Conservation (phyloP, 2,797 vertebrate genomes). For the Acanthornis magna region DNA sequence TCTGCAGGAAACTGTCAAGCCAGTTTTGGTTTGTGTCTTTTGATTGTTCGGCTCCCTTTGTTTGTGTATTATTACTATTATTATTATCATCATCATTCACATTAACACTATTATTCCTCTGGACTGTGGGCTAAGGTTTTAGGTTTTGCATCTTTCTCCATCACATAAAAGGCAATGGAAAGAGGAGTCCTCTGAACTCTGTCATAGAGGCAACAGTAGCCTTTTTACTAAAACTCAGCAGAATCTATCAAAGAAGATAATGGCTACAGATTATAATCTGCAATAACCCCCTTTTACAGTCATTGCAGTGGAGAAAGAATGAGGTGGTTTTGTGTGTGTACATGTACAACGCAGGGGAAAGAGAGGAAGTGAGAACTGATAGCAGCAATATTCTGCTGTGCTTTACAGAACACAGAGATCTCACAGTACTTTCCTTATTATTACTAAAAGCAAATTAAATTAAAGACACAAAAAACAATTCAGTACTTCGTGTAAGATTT, state of each 20-base stretch:
- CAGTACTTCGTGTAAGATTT: neutral
- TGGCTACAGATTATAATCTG: neutral
- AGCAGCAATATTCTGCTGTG: neutral
- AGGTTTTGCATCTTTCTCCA: neutral
- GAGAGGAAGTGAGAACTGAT: neutral
- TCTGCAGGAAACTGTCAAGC: neutral
- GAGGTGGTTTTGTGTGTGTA: neutral
- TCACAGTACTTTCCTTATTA: neutral
- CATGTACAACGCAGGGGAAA: rapidly evolving
- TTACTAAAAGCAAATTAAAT: neutral
- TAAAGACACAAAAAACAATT: neutral
- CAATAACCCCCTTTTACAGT: neutral
- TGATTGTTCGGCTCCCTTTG: neutral
- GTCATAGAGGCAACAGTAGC: neutral
- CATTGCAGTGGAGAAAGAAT: neutral
- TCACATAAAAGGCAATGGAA: neutral
- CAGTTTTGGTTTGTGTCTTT: neutral
- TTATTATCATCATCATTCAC: neutral
- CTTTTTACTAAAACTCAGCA: neutral
- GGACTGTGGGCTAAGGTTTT: neutral
- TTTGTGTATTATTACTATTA: no score
- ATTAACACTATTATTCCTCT: neutral
- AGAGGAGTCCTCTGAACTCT: neutral
- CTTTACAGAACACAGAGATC: neutral
- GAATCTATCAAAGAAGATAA: neutral